Evolutionary conservation across 2,113 vertebrate genomes (phyloP), one percentile per base, ranked within the genome.

Genomic region (Phyllostomus discolor): DNA sequence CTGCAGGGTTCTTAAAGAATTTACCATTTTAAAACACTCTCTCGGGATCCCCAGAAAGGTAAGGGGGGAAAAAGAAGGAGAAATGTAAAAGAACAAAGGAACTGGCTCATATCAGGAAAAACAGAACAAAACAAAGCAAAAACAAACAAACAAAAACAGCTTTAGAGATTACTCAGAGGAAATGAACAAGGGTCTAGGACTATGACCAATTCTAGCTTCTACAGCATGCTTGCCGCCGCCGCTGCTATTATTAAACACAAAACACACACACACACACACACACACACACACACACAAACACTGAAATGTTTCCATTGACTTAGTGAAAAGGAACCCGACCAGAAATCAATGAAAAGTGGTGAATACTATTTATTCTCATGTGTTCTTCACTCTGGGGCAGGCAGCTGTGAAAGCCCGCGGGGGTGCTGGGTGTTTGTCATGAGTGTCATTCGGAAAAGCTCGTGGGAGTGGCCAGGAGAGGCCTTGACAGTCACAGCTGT

Each of bases 1-100:
- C 91, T 97, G 70, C 67, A 97, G 89, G 76, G 80, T 97, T 97
- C 67, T 97, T 83, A 91, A 92, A 96, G 66, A 93, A 92, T 83
- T 92, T 80, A 46, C 66, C 69, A 82, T 72, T 95, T 94, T 73
- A 75, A 97, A 95, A 76, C 11, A 64, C 54, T 73, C 15, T 80
- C 28, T 95, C 31, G 50, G 43, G 84, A 83, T 84, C 26, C 33
- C 75, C 64, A 48, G 33, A 82, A 89, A 72, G 15, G 41, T 54
- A 66, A 87, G 15, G 24, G 24, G 24, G 11, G 19, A 46, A 28
- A 35, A 67, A 59, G 10, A 54, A 48, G 9, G 66, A 82, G 73
- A 83, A 86, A 75, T 64, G 14, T 52, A 38, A 95, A 78, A 50
- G 67, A 81, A 93, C 78, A 91, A 69, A 97, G 16, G 46, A 86